Conservation (phyloP, 2,888 invertebrate species). For the Drosophila pullipes region DNA sequence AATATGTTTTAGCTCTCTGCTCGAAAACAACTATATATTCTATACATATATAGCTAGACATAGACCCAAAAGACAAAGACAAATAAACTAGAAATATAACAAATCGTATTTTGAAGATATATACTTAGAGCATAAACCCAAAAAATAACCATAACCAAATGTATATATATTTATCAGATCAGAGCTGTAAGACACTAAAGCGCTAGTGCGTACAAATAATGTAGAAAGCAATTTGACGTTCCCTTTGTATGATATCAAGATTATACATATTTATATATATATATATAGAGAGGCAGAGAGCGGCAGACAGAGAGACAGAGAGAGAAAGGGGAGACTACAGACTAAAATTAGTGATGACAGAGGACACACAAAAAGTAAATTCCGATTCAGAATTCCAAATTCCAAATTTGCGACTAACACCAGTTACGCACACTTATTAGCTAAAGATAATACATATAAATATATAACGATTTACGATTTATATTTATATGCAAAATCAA, state of each 20-base stretch:
- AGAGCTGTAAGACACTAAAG: conserved; percentile 51
- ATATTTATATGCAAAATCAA: conserved; percentile 26
- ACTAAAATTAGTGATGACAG: conserved; percentile 82
- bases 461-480: background rate
- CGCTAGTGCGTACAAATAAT: conserved; percentile 54
- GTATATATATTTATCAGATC: conserved; percentile 25
- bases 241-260: background rate
- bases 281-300: conserved; percentile 11
- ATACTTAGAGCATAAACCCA: conserved; percentile 47
- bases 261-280: background rate
- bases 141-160: conserved; percentile 48
- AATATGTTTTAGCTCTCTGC: conserved; percentile 28
- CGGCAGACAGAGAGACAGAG: conserved; percentile 13
- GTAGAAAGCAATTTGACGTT: conserved; percentile 38
- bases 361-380: conserved; percentile 68
- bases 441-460: conserved; percentile 22
- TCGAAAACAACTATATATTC: conserved; percentile 18
- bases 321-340: conserved; percentile 28
- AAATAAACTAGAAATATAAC: conserved; percentile 28
- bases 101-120: conserved; percentile 31
- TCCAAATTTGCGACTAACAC: conserved; percentile 84
- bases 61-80: conserved; percentile 26
- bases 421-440: conserved; percentile 81
- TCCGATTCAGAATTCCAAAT: conserved; percentile 40
- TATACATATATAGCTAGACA: conserved; percentile 19